These are phyloP conservation scores for Dioctria linearis DNA, from an alignment of 2,888 invertebrate species.

Conservation along the genomic window DNA sequence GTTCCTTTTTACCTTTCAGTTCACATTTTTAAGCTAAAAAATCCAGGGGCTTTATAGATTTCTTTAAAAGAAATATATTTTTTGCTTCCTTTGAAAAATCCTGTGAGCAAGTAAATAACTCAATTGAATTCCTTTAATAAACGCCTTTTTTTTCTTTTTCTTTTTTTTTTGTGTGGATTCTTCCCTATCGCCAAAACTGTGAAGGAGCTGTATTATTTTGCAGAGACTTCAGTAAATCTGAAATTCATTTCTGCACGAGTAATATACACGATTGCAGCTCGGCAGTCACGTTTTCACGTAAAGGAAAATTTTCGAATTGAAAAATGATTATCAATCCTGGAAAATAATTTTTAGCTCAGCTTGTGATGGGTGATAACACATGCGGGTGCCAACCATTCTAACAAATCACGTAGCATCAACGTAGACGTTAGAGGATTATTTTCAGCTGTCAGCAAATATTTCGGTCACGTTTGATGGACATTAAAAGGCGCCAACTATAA, in stretches of 20 bases:
- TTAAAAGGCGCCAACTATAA: slow-evolving; percentile 51
- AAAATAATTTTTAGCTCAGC: slow-evolving; percentile 43
- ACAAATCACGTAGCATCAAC: slow-evolving; percentile 47
- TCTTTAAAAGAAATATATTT: background rate
- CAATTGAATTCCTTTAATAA: slow-evolving; percentile 43
- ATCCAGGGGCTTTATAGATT: too few species aligned
- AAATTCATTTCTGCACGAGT: slow-evolving; percentile 18
- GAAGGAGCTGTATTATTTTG: too few species aligned
- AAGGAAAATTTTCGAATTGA: slow-evolving; percentile 47
- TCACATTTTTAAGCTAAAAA: too few species aligned
- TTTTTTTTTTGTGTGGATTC: background rate
- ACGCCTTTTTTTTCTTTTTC: background rate
- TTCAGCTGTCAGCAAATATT: slow-evolving; percentile 53
- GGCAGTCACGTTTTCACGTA: slow-evolving; percentile 39
- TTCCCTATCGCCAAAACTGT: background rate
- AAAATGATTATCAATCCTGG: slow-evolving; percentile 52
- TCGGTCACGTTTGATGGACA: slow-evolving; percentile 54
- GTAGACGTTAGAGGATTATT: slow-evolving; percentile 35
- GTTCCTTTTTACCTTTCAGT: too few species aligned
- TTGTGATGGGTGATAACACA: slow-evolving; percentile 37
- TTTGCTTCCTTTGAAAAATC: background rate
- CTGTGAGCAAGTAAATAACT: slow-evolving; percentile 17
- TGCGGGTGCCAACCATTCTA: slow-evolving; percentile 22
- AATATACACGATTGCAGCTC: slow-evolving; percentile 14
- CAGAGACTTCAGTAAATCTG: background rate